A percentile compares a stretch with the other conserved stretches of the same genome.
phyloP scores from a whole-genome alignment of 1,140 invertebrate genomes.

The Lycorma delicatula region DNA sequence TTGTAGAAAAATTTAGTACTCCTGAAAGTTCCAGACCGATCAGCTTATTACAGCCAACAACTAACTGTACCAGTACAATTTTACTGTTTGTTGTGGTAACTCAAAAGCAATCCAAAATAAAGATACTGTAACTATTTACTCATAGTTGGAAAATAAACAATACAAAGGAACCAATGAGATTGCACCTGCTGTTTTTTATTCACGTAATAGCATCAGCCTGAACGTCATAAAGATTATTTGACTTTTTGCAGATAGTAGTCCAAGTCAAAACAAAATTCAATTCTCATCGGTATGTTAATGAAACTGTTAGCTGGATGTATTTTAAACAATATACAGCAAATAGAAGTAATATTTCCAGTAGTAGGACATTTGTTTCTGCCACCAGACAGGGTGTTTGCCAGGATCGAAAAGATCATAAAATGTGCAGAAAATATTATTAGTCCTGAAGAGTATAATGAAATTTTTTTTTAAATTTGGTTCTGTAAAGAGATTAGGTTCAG shows the following conservation, averaged over 20 bases:
- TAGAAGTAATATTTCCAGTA: conserved; percentile 29
- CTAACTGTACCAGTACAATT: conserved; percentile 37
- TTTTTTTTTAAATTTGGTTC: conserved; percentile 17
- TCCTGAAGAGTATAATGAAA: conserved; percentile 15
- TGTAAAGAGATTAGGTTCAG: conserved; percentile 8
- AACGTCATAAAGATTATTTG: conserved; percentile 20
- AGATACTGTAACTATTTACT: conserved; percentile 30
- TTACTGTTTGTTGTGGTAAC: conserved; percentile 32
- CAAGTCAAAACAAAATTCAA: conserved; percentile 33
- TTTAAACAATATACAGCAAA: conserved; percentile 19
- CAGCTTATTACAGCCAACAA: conserved; percentile 33
- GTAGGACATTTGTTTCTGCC: conserved; percentile 31
- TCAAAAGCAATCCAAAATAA: conserved; percentile 22
- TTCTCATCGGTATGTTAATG: conserved; percentile 26
- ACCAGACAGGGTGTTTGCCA: conserved; percentile 31
- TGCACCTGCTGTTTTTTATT: conserved; percentile 32
- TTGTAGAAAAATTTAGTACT: conserved; percentile 36
- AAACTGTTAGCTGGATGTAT: conserved; percentile 26
- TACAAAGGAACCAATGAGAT: no score
- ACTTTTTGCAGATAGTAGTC: conserved; percentile 30
- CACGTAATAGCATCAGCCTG: conserved; percentile 27
- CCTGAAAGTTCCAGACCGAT: conserved; percentile 31
- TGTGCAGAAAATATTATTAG: conserved; percentile 24
- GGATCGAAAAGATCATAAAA: conserved; percentile 29
- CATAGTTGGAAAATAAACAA: conserved; percentile 31